Percentiles rank a stretch among this genome's conserved stretches.
Evolutionary conservation across 2,888 invertebrate species (phyloP).

Genomic region (Polydrusus pterygomalis): DNA sequence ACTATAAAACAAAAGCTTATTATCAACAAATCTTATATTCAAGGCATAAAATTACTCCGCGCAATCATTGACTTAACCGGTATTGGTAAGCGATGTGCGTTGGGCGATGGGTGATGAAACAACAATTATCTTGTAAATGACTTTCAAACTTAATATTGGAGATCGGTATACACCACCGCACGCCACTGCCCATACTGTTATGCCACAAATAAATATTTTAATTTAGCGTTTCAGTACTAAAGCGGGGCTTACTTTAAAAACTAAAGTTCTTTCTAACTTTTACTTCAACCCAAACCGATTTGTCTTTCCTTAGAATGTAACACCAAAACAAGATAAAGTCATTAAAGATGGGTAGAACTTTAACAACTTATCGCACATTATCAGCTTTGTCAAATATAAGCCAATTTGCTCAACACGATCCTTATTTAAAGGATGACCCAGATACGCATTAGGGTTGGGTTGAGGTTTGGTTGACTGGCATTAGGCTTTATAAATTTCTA

Average conservation of each 20-base stretch:
- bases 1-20: too few relatives aligned
- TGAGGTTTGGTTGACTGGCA: slow-evolving; percentile 9
- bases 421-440: slow-evolving; percentile 17
- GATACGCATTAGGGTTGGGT: slow-evolving; percentile 11
- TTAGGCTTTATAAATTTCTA: slow-evolving; percentile 6
- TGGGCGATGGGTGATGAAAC: too few relatives aligned
- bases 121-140: too few relatives aligned
- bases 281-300: background rate
- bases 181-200: too few relatives aligned
- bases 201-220: too few relatives aligned
- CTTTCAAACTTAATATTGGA: too few relatives aligned
- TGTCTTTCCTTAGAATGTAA: background rate
- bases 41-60: too few relatives aligned
- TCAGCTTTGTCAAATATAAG: slow-evolving; percentile 12
- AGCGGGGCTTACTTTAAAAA: background rate
- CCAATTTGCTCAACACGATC: slow-evolving; percentile 11
- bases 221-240: background rate
- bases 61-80: too few relatives aligned
- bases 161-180: too few relatives aligned
- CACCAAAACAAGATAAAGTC: slow-evolving; percentile 2
- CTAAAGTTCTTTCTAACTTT: background rate
- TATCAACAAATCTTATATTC: too few relatives aligned
- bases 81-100: too few relatives aligned
- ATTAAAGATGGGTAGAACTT: slow-evolving; percentile 2
- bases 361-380: slow-evolving; percentile 13